Base-by-base conservation (phyloP, 2,113 vertebrate genomes). In the Miniopterus natalensis region DNA sequence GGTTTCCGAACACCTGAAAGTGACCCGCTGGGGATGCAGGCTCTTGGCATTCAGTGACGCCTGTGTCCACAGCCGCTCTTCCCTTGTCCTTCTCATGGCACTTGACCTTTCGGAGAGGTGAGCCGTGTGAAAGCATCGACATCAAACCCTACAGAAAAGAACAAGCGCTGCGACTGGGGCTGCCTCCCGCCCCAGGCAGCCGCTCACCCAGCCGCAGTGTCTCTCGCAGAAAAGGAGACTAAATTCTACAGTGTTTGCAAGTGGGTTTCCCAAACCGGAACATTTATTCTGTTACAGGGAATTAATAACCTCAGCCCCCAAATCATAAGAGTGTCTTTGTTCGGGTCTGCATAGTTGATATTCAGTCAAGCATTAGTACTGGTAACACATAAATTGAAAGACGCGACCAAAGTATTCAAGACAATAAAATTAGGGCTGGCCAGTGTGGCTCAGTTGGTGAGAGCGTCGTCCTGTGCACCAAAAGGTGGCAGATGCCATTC, bases 1-100 rank as follows among this genome's bases (percentile, higher is more conserved):
- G 95, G 95, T 95, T 97, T 94, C 90, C 53, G 92, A 96, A 84
- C 86, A 70, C 88, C 95, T 97, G 90, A 95, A 94, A 97, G 96
- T 97, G 80, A 95, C 65, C 80, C 96, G 88, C 94, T 78, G n/a
- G 96, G 97, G 96, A 97, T 87, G 84, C 89, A 93, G 89, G 71
- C 96, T 92, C 88, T 96, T 98, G 97, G 95, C 97, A 96, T 97
- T 97, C 97, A 96, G 93, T 96, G 92, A 88, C 78, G 79, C 65
- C 93, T 75, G 89, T 79, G 71, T 70, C 95, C 85, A 66, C 59
- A 96, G 92, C 90, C 90, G 95, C 75, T 95, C 96, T 97, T 96
- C 94, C 71, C 75, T 86, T 95, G 93, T 96, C 95, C 94, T 97
- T 97, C 97, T 92, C 87, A 36, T 45, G 75, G 93, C 65, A 92